Evolutionary conservation across 2,888 invertebrate species (phyloP).

Genomic region (Pammene fasciana): DNA sequence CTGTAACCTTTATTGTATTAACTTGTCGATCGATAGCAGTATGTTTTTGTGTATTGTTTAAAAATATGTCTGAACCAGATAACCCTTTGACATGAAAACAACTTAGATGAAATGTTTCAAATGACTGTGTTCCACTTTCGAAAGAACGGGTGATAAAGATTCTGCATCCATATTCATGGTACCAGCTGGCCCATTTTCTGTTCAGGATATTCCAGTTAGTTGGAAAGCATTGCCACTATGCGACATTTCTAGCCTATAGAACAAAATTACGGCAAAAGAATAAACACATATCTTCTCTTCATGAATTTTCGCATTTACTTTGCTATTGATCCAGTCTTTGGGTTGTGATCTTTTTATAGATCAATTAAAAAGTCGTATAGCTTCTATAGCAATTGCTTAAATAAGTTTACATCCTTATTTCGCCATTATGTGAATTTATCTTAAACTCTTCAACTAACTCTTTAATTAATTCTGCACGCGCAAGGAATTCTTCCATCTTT

Average conservation of each 20-base stretch:
- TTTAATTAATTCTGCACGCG: slow-evolving; percentile 1
- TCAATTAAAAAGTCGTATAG: no score
- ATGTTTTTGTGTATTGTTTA: slow-evolving; percentile 3
- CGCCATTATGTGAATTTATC: no score
- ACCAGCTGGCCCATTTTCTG: slow-evolving; percentile 9
- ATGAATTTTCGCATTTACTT: no score
- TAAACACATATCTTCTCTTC: not conserved
- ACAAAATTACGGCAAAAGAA: not conserved
- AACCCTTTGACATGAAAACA: slow-evolving; percentile 10
- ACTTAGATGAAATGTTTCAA: slow-evolving; percentile 6
- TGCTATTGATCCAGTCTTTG: not conserved
- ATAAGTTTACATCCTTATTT: no score
- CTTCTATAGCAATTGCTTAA: no score
- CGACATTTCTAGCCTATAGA: not conserved
- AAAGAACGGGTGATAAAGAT: slow-evolving; percentile 4
- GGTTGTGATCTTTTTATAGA: no score
- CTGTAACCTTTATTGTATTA: slow-evolving; percentile 2
- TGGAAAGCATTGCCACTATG: slow-evolving; percentile 15
- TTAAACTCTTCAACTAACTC: not conserved
- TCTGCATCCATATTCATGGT: slow-evolving; percentile 20
- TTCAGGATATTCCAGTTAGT: not conserved
- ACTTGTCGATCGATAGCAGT: slow-evolving; percentile 10
- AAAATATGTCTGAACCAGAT: slow-evolving; percentile 11
- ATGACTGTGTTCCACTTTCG: slow-evolving; percentile 7
- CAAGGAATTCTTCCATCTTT: slow-evolving; percentile 9